phyloP scores from a whole-genome alignment of 2,113 vertebrate species.

The Oreotrochilus melanogaster region DNA sequence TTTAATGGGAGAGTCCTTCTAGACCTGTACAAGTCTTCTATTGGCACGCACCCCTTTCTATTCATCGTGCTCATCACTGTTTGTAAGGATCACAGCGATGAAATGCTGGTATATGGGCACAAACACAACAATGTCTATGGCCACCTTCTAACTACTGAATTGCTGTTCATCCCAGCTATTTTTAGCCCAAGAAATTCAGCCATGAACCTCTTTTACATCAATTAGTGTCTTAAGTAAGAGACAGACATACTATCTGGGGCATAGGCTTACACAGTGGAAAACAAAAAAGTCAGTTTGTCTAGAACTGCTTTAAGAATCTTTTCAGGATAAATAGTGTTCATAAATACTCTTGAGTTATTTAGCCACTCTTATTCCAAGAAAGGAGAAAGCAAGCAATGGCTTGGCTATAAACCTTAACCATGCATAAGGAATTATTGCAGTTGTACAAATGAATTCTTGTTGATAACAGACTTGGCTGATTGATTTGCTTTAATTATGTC shows the following conservation, averaged over 20 bases:
- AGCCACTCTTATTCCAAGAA: constrained; percentile 32
- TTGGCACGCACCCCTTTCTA: fast-evolving
- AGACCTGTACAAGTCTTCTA: background rate
- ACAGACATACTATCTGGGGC: background rate
- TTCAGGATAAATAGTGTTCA: background rate
- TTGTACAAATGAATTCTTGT: constrained; percentile 12
- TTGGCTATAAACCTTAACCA: constrained; percentile 33
- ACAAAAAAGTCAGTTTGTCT: background rate
- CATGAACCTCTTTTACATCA: background rate
- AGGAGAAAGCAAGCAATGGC: background rate
- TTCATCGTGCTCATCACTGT: background rate
- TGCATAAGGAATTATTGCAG: background rate
- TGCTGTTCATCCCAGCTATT: background rate
- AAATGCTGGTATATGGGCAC: background rate
- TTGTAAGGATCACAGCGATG: background rate
- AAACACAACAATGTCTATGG: background rate
- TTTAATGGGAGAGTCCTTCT: background rate
- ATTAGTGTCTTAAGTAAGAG: background rate
- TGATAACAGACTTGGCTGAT: constrained; percentile 14
- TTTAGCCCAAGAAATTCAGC: background rate
- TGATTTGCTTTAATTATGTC: constrained; percentile 5
- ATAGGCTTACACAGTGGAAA: background rate
- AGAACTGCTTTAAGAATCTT: constrained; percentile 9
- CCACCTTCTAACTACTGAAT: background rate
- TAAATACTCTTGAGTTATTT: background rate